These are phyloP conservation scores for Andrena haemorrhoa DNA, from an alignment of 2,888 invertebrate species.

Conservation along the genomic window DNA sequence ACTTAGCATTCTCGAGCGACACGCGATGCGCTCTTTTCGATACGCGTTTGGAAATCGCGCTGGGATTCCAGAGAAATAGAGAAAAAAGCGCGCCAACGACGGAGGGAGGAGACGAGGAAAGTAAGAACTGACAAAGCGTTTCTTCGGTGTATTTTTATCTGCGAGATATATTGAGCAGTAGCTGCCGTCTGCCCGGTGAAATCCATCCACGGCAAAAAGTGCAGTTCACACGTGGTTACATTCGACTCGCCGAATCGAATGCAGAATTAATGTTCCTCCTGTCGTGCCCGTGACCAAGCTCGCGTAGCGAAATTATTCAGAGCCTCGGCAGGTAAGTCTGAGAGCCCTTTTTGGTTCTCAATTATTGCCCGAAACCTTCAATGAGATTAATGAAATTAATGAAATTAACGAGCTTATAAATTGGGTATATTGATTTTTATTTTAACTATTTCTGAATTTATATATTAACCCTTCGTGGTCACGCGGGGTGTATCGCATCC, in stretches of 20 bases:
- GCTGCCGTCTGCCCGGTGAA: conserved; percentile 18
- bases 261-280: conserved; percentile 12
- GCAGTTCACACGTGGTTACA: conserved; percentile 50
- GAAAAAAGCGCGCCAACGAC: not conserved
- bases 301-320: no score
- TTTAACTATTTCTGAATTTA: no score
- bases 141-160: conserved; percentile 67
- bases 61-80: conserved; percentile 39
- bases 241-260: conserved; percentile 15
- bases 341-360: no score
- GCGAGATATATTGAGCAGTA: conserved; percentile 51
- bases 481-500: no score
- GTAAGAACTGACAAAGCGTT: conserved; percentile 44
- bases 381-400: no score
- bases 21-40: conserved; percentile 64
- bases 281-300: no score
- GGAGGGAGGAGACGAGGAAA: conserved; percentile 21
- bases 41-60: conserved; percentile 57
- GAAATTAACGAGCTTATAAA: no score
- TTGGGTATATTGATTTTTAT: no score
- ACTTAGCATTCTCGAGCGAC: conserved; percentile 57
- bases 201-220: conserved; percentile 37
- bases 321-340: no score
- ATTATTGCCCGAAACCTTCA: no score
- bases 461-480: no score